Base-by-base conservation (phyloP, 2,888 invertebrate genomes). In the Lissocephala sabroskyi region DNA sequence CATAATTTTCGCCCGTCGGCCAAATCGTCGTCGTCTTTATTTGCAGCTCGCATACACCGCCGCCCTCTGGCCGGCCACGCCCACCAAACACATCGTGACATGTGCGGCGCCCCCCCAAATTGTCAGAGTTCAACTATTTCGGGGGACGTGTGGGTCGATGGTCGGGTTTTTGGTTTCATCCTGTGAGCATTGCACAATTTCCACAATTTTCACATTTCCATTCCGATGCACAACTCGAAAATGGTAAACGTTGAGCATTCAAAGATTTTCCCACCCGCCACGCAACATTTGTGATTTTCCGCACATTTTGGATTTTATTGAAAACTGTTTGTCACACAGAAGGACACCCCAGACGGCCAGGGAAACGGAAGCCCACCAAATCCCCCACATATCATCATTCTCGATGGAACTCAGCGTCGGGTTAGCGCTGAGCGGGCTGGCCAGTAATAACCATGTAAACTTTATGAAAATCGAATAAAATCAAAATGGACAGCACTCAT, bases 231-330 rank as follows among this genome's bases (percentile, higher is more conserved):
- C 71, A 68, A 33, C 33, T 35, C 30, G n/a, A 6, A 64, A 68
- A 64, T 60, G 64, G 49, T 59, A 65, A 74, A 65, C 63, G 56
- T 56, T 56, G 32, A 49, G 26, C 55, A 45, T 56, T 76, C 65
- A 58, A 52, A 59, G 67, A 70, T 77, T 73, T 64, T 50, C 45
- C 53, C 16, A 19, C 45, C 33, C 13, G 33, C 3, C 14, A 13
- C 33, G 64, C 52, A 57, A 59, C 76, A 76, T 73, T 79, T 79
- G 75, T 71, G 76, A 79, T 79, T 80, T 79, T 80, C 79, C 73
- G 75, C 78, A 79, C 79, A 65, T 78, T 80, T 80, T 71, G 65
- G 73, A 65, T 77, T 75, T 77, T 75, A 79, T 77, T 70, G 64
- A 77, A n/a, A n/a, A 77, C 75, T 78, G 79, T 78, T 78, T 65